Base-by-base conservation (phyloP, 2,797 vertebrate species). In the Phataginus tetradactyla region DNA sequence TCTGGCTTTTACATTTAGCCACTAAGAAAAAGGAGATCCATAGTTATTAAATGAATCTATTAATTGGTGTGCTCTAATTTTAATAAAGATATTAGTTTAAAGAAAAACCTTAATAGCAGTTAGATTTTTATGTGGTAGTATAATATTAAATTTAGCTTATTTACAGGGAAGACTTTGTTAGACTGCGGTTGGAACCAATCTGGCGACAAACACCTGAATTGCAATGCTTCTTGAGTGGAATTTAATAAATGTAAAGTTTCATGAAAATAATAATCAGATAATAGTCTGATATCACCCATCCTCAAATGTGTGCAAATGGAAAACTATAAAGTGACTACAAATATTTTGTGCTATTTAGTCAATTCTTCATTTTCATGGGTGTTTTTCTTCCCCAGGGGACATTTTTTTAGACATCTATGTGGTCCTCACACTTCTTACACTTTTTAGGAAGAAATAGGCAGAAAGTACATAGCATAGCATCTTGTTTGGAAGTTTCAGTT, bases 141-240 rank as follows among this genome's bases (percentile, higher is more conserved):
- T 89, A 86, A 42, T 95, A 95, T 91, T 93, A 86, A 92, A 84
- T 81, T 91, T 68, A 57, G 68, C 53, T 93, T 88, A 71, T 72
- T 91, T 92, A 27, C n/a, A 79, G 15, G 69, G 12, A 72, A 79
- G 21, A 2, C 11, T 91, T 94, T 86, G 39, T 81, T 88, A 87
- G 59, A 90, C 72, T 25, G 42, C 68, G 51, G 53, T 59, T 95
- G 75, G 32, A 75, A 90, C 27, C 74, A 94, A 13, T 74, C 64
- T 87, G 45, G 29, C 77, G 59, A 90, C 49, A 95, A 94, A 80
- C 42, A 88, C 13, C 20, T 34, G 93, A 86, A 90, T 1, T 69
- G 45, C 63, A 85, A 10, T 61, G 37, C 64, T 86, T 59, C 53
- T 78, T 64, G 51, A 57, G 18, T 69, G 39, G 11, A 77, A 59